Percentiles rank a stretch among this genome's conserved stretches.
phyloP scores from a whole-genome alignment of 2,888 invertebrate genomes.

The Limnephilus rhombicus region DNA sequence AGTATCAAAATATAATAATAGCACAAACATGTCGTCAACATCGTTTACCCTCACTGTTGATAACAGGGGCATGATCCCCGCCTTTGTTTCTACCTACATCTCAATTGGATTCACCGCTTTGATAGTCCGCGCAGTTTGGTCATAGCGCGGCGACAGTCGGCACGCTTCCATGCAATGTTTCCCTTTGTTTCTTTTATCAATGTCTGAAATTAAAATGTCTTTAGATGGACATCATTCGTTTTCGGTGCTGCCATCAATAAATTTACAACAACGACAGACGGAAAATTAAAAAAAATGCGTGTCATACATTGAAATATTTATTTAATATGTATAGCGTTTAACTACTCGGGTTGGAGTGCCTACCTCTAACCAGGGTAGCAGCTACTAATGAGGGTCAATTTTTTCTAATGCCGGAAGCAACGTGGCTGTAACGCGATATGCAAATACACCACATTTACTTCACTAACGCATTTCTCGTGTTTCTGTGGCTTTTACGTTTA shows the following conservation, averaged over 20 bases:
- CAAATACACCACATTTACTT: neutral
- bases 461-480: slow-evolving; percentile 13
- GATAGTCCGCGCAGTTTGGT: too few species aligned
- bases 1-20: too few species aligned
- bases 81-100: too few species aligned
- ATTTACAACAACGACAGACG: neutral
- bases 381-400: slow-evolving; percentile 37
- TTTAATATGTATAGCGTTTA: neutral
- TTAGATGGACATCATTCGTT: neutral
- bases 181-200: too few species aligned
- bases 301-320: neutral
- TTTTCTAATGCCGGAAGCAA: slow-evolving; percentile 34
- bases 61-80: too few species aligned
- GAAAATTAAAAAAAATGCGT: neutral
- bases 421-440: slow-evolving; percentile 32
- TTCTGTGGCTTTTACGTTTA: neutral
- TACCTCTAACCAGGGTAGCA: neutral
- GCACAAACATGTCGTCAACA: too few species aligned
- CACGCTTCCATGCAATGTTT: too few species aligned
- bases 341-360: slow-evolving; percentile 4
- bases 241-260: neutral
- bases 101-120: too few species aligned
- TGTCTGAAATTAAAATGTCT: neutral
- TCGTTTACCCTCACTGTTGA: too few species aligned
- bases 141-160: too few species aligned